Percentiles rank a stretch among this genome's conserved stretches.
phyloP scores from a whole-genome alignment of 2,113 vertebrate species.

The Pampusana beccarii region DNA sequence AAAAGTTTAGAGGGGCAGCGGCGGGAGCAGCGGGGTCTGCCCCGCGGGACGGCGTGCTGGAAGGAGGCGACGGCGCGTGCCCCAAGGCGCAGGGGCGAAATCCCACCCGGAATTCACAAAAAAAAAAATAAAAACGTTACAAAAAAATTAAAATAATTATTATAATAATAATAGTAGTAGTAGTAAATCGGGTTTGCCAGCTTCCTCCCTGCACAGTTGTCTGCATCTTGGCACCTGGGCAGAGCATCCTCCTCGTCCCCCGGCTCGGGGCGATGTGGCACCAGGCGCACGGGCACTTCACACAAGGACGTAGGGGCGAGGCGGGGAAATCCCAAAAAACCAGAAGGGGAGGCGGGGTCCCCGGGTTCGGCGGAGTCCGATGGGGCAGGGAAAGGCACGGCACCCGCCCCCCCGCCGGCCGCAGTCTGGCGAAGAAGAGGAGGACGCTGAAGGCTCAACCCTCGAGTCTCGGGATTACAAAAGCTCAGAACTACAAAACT shows the following conservation, averaged over 20 bases:
- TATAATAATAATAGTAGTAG: slow-evolving; percentile 65
- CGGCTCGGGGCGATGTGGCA: too few relatives aligned
- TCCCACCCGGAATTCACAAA: slow-evolving; percentile 20
- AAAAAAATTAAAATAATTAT: slow-evolving; percentile 69
- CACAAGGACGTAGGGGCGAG: not conserved
- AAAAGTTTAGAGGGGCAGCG: slow-evolving; percentile 12
- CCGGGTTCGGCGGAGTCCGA: not conserved
- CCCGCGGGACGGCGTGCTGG: not conserved
- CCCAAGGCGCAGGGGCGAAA: not conserved
- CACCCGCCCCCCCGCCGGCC: not conserved
- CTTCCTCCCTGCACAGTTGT: slow-evolving; percentile 51
- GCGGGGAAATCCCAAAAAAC: not conserved
- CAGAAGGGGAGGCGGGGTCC: not conserved
- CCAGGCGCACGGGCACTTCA: not conserved
- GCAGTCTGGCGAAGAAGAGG: slow-evolving; percentile 51
- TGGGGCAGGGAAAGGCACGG: slow-evolving; percentile 49
- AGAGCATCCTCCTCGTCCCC: slow-evolving; percentile 32
- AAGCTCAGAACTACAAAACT: slow-evolving; percentile 83
- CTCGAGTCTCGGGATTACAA: slow-evolving; percentile 74
- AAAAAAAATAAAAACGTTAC: slow-evolving; percentile 56
- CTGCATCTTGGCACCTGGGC: slow-evolving; percentile 38
- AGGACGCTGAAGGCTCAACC: slow-evolving; percentile 48
- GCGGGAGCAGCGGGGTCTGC: not conserved
- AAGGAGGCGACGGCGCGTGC: not conserved
- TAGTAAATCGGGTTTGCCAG: slow-evolving; percentile 63